A percentile compares a stretch with the other conserved stretches of the same genome.
phyloP scores from a whole-genome alignment of 2,888 invertebrate genomes.

The Sinhomidia bicolor region DNA sequence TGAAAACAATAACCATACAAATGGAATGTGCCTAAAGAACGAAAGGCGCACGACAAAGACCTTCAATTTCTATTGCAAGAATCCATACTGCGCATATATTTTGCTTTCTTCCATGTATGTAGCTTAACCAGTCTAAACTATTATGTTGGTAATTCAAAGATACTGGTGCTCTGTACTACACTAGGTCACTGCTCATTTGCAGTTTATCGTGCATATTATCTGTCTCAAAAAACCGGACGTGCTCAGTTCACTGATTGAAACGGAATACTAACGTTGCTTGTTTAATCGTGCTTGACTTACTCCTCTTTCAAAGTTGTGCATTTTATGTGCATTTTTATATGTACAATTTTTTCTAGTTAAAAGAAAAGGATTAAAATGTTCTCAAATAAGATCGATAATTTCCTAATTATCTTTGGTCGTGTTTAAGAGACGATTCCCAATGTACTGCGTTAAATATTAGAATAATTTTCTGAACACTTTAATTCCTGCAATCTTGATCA shows the following conservation, averaged over 20 bases:
- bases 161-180: constrained; percentile 57
- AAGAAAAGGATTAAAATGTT: not conserved
- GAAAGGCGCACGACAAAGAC: constrained; percentile 57
- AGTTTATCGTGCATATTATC: constrained; percentile 55
- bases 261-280: constrained; percentile 21
- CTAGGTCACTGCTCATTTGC: constrained; percentile 70
- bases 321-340: not conserved
- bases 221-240: constrained; percentile 74
- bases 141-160: not conserved
- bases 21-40: constrained; percentile 53
- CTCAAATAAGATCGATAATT: too few relatives aligned
- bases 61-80: constrained; percentile 24
- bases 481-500: not conserved
- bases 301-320: not conserved
- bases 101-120: not conserved
- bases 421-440: not conserved
- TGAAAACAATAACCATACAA: not conserved
- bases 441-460: not conserved
- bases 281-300: constrained; percentile 27
- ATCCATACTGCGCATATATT: not conserved
- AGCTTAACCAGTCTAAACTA: not conserved
- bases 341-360: not conserved
- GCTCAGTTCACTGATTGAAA: constrained; percentile 57
- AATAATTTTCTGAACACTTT: not conserved
- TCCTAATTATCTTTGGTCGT: too few relatives aligned